Percentiles rank a stretch among this genome's conserved stretches.
These are phyloP conservation scores for Anhinga rufa DNA, from an alignment of 2,113 vertebrate species.

Conservation along the genomic window DNA sequence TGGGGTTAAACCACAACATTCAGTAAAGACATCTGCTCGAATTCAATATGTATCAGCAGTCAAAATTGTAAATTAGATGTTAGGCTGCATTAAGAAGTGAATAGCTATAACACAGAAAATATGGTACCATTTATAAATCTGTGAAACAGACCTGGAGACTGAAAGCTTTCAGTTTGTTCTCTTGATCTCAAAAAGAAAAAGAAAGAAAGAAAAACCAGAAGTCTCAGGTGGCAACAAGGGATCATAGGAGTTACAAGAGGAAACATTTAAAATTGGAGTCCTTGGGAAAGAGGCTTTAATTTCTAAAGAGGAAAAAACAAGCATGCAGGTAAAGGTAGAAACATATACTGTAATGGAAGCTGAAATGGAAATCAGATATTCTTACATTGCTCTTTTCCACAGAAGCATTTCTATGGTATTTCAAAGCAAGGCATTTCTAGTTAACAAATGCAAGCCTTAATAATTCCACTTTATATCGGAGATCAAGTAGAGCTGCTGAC, in stretches of 20 bases:
- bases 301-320: slow-evolving; percentile 26
- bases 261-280: neutral
- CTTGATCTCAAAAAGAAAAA: slow-evolving; percentile 24
- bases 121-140: slow-evolving; percentile 47
- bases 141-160: slow-evolving; percentile 17
- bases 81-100: slow-evolving; percentile 43
- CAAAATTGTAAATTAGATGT: slow-evolving; percentile 58
- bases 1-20: too few species aligned
- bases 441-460: neutral
- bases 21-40: slow-evolving; percentile 46
- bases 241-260: slow-evolving; percentile 3
- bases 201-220: neutral
- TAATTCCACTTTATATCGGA: neutral
- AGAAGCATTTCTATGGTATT: neutral
- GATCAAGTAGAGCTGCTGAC: neutral
- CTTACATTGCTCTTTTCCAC: neutral
- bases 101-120: slow-evolving; percentile 37
- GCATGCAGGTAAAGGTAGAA: neutral
- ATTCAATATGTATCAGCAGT: slow-evolving; percentile 40
- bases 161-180: slow-evolving; percentile 14
- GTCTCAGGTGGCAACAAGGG: neutral
- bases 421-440: neutral
- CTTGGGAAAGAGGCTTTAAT: neutral
- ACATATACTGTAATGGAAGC: neutral
- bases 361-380: neutral